phyloP scores from a whole-genome alignment of 2,888 invertebrate genomes.

The Aquatica leii region DNA sequence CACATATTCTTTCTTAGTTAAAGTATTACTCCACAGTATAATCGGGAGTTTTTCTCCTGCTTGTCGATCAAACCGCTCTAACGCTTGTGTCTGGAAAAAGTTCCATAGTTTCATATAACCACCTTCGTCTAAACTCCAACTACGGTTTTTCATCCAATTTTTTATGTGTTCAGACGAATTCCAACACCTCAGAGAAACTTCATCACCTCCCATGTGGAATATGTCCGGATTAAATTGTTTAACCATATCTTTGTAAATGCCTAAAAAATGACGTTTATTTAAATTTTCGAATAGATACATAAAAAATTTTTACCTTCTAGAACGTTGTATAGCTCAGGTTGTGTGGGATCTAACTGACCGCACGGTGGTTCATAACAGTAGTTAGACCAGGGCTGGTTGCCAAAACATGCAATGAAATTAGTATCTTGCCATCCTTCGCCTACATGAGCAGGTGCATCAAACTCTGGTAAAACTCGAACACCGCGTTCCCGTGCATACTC shows the following conservation, averaged over 20 bases:
- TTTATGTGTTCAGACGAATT: slow-evolving; percentile 73
- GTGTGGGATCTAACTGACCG: slow-evolving; percentile 81
- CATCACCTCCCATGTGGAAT: slow-evolving; percentile 91
- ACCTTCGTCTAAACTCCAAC: slow-evolving; percentile 64
- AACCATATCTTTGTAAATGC: slow-evolving; percentile 80
- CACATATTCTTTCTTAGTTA: slow-evolving; percentile 74
- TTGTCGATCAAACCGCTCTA: slow-evolving; percentile 65
- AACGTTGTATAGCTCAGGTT: slow-evolving; percentile 73
- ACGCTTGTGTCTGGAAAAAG: slow-evolving; percentile 76
- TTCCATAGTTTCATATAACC: slow-evolving; percentile 78
- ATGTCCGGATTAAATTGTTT: slow-evolving; percentile 75
- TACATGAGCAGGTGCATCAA: slow-evolving; percentile 91
- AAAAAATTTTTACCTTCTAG: slow-evolving; percentile 56
- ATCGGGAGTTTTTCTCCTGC: slow-evolving; percentile 67
- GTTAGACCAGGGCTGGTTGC: slow-evolving; percentile 76
- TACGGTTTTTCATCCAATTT: slow-evolving; percentile 70
- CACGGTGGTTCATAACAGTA: slow-evolving; percentile 87
- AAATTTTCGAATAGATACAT: neutral
- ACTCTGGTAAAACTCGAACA: slow-evolving; percentile 88
- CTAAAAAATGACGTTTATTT: slow-evolving; percentile 49
- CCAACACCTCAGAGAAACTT: slow-evolving; percentile 78
- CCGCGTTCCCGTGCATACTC: slow-evolving; percentile 78
- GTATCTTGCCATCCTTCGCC: slow-evolving; percentile 86
- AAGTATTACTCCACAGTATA: slow-evolving; percentile 82
- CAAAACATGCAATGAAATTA: slow-evolving; percentile 72